These are phyloP conservation scores for Rhea americana DNA, from an alignment of 2,113 vertebrate species.

Conservation along the genomic window DNA sequence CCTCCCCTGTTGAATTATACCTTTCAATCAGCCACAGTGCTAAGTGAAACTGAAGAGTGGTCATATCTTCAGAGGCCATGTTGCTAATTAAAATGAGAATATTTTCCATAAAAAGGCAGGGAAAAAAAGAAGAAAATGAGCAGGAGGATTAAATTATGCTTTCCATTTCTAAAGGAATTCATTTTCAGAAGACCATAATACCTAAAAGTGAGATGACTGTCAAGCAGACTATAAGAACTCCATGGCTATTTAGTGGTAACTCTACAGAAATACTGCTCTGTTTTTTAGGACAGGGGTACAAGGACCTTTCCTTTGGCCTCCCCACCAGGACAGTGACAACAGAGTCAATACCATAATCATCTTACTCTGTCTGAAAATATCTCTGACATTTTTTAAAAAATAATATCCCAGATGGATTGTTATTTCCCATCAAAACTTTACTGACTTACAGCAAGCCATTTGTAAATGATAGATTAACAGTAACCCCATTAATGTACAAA, in stretches of 20 bases:
- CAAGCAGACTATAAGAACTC: background rate
- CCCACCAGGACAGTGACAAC: background rate
- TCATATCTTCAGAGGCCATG: background rate
- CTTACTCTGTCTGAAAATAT: slow-evolving; percentile 6
- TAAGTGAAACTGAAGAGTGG: background rate
- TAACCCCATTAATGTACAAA: slow-evolving; percentile 52
- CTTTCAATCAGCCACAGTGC: slow-evolving; percentile 17
- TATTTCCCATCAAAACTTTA: slow-evolving; percentile 50
- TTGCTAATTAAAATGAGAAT: background rate
- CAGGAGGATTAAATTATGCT: background rate
- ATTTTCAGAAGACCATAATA: background rate
- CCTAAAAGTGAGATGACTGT: background rate
- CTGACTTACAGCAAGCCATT: slow-evolving; percentile 42
- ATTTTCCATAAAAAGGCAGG: background rate
- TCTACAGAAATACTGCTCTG: background rate
- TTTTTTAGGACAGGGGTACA: background rate
- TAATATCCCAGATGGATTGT: slow-evolving; percentile 31
- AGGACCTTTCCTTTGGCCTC: background rate
- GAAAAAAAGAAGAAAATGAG: background rate
- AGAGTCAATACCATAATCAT: background rate
- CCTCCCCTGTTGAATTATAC: background rate
- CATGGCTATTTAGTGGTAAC: background rate
- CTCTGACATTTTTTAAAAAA: background rate
- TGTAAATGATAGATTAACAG: slow-evolving; percentile 55
- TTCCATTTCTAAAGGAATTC: background rate